Evolutionary conservation across 1,140 invertebrate species (phyloP).

Genomic region (Drosophila melanogaster): DNA sequence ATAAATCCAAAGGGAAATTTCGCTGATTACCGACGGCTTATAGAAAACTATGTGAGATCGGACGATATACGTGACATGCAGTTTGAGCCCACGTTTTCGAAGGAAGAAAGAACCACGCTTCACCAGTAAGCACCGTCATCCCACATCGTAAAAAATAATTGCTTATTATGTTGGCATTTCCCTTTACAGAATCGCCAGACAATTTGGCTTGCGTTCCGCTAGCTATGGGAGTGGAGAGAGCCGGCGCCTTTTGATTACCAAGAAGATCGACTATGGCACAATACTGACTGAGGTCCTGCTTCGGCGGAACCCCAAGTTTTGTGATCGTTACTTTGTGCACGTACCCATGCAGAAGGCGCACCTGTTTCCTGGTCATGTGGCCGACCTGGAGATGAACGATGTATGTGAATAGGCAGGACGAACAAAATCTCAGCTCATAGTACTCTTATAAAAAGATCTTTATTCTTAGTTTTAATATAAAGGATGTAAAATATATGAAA

Average conservation of each 20-base stretch:
- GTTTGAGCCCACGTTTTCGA: constrained; percentile 89
- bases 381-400: constrained; percentile 59
- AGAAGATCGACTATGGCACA: constrained; percentile 54
- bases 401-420: constrained; percentile 25
- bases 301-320: constrained; percentile 64
- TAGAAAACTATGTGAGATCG: constrained; percentile 85
- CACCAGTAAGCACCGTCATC: constrained; percentile 86
- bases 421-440: constrained; percentile 4
- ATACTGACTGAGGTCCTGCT: constrained; percentile 69
- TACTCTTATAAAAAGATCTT: constrained; percentile 46
- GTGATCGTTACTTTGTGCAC: constrained; percentile 79
- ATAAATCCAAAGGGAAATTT: constrained; percentile 36
- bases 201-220: constrained; percentile 86
- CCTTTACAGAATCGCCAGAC: constrained; percentile 69
- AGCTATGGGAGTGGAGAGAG: constrained; percentile 86
- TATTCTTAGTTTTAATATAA: background rate
- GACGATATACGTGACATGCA: constrained; percentile 87
- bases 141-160: background rate
- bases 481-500: constrained; percentile 3
- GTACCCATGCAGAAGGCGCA: constrained; percentile 73
- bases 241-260: constrained; percentile 85
- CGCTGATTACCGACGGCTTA: constrained; percentile 47
- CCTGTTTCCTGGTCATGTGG: constrained; percentile 72
- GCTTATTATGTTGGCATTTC: background rate
- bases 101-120: constrained; percentile 89